Base-by-base conservation (phyloP, 2,888 invertebrate genomes). In the Hirtodrosophila histrioides region DNA sequence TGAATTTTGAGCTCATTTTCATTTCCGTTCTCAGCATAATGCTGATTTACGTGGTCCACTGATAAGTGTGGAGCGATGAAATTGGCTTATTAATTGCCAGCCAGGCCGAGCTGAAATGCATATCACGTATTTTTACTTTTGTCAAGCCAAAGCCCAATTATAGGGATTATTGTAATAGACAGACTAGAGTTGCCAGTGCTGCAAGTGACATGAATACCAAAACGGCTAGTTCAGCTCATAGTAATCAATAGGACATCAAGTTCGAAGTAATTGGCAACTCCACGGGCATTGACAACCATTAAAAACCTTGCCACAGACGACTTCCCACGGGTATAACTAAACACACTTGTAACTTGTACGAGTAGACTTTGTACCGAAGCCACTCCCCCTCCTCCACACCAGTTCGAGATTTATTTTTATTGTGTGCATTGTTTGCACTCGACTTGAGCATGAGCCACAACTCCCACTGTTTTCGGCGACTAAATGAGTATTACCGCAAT, bases 401-500 rank as follows among this genome's bases (percentile, higher is more conserved):
- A 66, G 65, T 56, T 50, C 61, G 67, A 84, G 85, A 84, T 84
- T 86, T 86, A 84, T 86, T 86, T 86, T 85, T 85, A 82, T 82
- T 85, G 81, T 85, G 80, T 66, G 83, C 80, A 79, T 85, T 84
- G 86, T 86, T 84, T 86, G 84, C 79, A 84, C 82, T 86, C 69
- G 69, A 72, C 83, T 86, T 69, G 63, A 78, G 62, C 56, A 50
- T 44, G 53, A 46, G 45, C 41, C 55, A 45, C 5, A 46, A 41
- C 64, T 55, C 58, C 69, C 62, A 53, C 63, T 60, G 64, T 67
- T 78, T 61, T 73, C 69, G 71, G 61, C 51, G 58, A 69, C 77
- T 86, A 87, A 89, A 88, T 80, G 78, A 77, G 89, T 85, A 88
- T 89, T 86, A 86, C 86, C 87, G 85, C 85, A 89, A 88, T 88